Evolutionary conservation across 2,888 invertebrate species (phyloP).

Genomic region (Suillia variegata): DNA sequence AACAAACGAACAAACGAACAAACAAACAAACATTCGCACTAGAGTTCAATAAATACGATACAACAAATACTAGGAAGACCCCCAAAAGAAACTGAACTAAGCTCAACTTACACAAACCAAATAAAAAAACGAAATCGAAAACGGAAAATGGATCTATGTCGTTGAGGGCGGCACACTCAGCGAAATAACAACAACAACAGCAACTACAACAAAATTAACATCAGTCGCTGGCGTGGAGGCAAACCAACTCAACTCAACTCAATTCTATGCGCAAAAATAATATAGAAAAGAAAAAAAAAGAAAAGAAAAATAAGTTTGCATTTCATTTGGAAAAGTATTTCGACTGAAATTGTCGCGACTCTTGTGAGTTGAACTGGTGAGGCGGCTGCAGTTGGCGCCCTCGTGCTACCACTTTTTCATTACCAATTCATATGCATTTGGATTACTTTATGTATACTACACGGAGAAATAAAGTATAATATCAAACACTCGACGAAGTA

Average conservation of each 20-base stretch:
- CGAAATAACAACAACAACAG: too few species aligned
- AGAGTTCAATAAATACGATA: conserved; percentile 16
- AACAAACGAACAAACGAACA: conserved; percentile 4
- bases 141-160: too few species aligned
- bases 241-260: conserved; percentile 21
- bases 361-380: neutral
- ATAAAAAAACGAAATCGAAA: neutral
- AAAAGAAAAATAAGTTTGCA: conserved; percentile 29
- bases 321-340: conserved; percentile 33
- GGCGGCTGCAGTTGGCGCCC: neutral
- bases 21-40: conserved; percentile 7
- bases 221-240: conserved; percentile 26
- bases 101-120: neutral
- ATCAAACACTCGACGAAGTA: too few species aligned
- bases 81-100: conserved; percentile 4
- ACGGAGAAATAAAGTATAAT: too few species aligned
- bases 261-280: too few species aligned
- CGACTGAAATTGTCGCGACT: conserved; percentile 17
- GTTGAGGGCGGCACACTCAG: too few species aligned
- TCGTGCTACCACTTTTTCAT: conserved; percentile 18
- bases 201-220: neutral
- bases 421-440: conserved; percentile 19
- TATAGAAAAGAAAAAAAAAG: conserved; percentile 14
- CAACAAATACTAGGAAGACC: conserved; percentile 18
- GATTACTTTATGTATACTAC: neutral